These are phyloP conservation scores for Panthera tigris DNA, from an alignment of 2,113 vertebrate species.

Conservation along the genomic window DNA sequence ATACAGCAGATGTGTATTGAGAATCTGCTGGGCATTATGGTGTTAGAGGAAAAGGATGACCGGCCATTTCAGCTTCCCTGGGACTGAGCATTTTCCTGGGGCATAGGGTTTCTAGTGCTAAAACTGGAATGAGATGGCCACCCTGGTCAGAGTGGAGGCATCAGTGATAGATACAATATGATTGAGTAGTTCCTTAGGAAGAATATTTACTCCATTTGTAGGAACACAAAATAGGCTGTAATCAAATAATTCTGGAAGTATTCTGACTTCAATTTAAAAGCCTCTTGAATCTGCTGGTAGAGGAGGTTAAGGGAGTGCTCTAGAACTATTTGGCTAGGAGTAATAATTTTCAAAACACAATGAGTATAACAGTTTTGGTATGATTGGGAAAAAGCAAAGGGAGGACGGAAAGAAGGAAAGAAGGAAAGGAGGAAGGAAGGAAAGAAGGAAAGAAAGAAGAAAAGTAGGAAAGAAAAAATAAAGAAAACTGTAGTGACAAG, in stretches of 20 bases:
- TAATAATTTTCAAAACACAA: not conserved
- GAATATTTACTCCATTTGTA: not conserved
- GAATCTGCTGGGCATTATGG: not conserved
- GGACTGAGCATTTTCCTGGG: not conserved
- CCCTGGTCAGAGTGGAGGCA: not conserved
- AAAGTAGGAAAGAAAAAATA: not conserved
- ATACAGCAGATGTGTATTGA: not conserved
- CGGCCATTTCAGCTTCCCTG: not conserved
- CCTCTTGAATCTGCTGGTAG: not conserved
- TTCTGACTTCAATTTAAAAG: not conserved
- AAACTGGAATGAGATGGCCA: not conserved
- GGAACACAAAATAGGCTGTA: not conserved
- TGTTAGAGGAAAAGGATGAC: not conserved
- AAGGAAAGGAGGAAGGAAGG: not conserved
- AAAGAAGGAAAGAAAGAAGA: no score
- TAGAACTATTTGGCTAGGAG: not conserved
- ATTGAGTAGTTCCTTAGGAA: not conserved
- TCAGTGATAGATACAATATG: not conserved
- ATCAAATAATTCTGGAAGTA: not conserved
- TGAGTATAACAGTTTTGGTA: not conserved
- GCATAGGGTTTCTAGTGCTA: not conserved
- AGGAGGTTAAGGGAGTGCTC: not conserved
- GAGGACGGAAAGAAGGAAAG: not conserved
- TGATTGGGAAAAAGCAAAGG: not conserved
- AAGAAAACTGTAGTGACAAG: not conserved